Evolutionary conservation across 2,113 vertebrate species (phyloP), one percentile per base, ranked within the genome.

Genomic region (Percina caprodes): DNA sequence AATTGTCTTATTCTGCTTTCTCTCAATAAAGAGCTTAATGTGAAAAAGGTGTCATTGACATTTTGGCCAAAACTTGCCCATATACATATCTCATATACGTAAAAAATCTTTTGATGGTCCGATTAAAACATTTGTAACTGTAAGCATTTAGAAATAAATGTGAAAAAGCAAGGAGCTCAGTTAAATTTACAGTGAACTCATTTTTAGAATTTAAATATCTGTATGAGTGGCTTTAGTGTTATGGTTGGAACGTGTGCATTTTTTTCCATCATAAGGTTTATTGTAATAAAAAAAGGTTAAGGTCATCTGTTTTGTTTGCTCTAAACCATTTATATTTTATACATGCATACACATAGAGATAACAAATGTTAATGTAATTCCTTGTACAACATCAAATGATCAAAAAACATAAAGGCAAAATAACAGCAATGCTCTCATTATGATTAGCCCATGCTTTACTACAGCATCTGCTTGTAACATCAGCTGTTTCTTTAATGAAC

Each of bases 401-500:
- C 24, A 42, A 35, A 65, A 11, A 35, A 24, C n/a, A 33, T 59
- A 55, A 55, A 82, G 55, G 18, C 19, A 62, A 16, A 2, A 6
- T 39, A 35, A 33, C 55, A 70, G 33, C 15, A 19, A 52, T n/a
- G 63, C 51, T 48, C 21, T 55, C 23, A 39, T 74, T 58, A 55
- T 15, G 51, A 73, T 89, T 59, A 60, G 54, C 63, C 46, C 10
- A 2, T 63, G 18, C 30, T 80, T 78, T 79, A 23, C 16, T 77
- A 21, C 55, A 48, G 67, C 85, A 83, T 87, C 72, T 88, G 89
- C 72, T 85, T 59, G 33, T 75, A 88, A 88, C 87, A 92, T 91
- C 93, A 93, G 91, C 83, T 93, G 92, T 83, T 74, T 80, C 48
- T 83, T 77, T 89, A 76, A 89, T 70, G 82, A 90, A 76, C 75